These are phyloP conservation scores for Nezara viridula DNA, from an alignment of 2,888 invertebrate genomes.

Conservation along the genomic window DNA sequence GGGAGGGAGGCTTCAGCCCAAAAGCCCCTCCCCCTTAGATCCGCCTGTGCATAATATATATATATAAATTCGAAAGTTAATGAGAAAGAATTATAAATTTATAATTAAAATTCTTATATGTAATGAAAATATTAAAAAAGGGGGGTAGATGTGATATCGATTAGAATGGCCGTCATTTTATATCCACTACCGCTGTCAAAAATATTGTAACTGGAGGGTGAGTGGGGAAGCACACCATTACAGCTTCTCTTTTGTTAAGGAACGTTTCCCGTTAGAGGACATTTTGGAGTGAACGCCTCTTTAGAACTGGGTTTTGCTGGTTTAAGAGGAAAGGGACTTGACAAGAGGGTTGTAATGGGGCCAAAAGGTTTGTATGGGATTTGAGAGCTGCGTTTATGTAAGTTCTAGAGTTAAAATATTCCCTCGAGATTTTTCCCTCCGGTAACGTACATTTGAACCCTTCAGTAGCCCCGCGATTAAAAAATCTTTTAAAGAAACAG, in stretches of 20 bases:
- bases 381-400: constrained; percentile 36
- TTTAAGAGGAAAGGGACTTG: constrained; percentile 21
- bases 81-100: too few species aligned
- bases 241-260: constrained; percentile 41
- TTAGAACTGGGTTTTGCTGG: constrained; percentile 38
- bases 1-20: too few species aligned
- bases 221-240: constrained; percentile 44
- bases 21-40: too few species aligned
- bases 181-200: constrained; percentile 20
- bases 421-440: neutral
- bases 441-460: neutral
- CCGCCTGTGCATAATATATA: too few species aligned
- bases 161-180: neutral
- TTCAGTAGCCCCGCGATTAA: neutral
- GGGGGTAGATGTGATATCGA: neutral
- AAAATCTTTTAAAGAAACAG: neutral
- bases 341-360: constrained; percentile 37
- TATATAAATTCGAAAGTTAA: too few species aligned
- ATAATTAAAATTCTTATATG: too few species aligned
- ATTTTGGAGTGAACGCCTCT: constrained; percentile 48
- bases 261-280: constrained; percentile 38
- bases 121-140: neutral
- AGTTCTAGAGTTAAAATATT: constrained; percentile 40
- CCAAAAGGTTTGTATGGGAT: constrained; percentile 45
- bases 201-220: constrained; percentile 44